Evolutionary conservation across 1,140 invertebrate species (phyloP).

Genomic region (Drosophila kurseongensis): DNA sequence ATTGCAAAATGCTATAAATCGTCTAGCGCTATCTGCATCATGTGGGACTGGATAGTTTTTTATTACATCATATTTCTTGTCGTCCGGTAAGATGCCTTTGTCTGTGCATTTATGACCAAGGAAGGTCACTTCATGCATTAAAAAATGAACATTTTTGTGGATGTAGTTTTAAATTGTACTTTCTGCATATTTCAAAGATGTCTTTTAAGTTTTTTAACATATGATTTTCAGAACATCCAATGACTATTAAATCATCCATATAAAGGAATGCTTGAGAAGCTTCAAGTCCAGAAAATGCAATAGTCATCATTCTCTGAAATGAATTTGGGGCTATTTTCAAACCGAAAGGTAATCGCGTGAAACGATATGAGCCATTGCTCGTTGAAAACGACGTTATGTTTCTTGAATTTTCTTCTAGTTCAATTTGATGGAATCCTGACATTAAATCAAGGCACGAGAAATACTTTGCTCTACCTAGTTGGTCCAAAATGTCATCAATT

Average conservation of each 20-base stretch:
- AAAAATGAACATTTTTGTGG: conserved; percentile 29
- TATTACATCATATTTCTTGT: too few relatives aligned
- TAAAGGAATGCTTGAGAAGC: not conserved
- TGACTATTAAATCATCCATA: conserved; percentile 7
- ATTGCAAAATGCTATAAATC: too few relatives aligned
- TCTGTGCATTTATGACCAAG: conserved; percentile 26
- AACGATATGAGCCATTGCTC: conserved; percentile 11
- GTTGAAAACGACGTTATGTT: conserved; percentile 14
- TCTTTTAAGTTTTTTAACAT: conserved; percentile 27
- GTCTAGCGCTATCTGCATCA: conserved; percentile 21
- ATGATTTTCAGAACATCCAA: conserved; percentile 5
- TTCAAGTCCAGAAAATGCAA: too few relatives aligned
- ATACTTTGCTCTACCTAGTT: too few relatives aligned
- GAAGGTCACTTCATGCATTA: conserved; percentile 20
- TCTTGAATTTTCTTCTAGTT: conserved; percentile 1
- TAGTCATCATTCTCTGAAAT: not conserved
- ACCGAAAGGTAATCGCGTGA: conserved; percentile 19
- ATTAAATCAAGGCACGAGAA: too few relatives aligned
- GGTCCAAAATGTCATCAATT: too few relatives aligned
- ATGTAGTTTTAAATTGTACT: conserved; percentile 18
- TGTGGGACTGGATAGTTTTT: conserved; percentile 3
- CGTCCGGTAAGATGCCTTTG: conserved; percentile 4
- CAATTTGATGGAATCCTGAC: too few relatives aligned
- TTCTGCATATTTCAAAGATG: conserved; percentile 5
- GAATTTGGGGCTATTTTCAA: not conserved